phyloP scores from a whole-genome alignment of 64 coral and sea anemone genomes.

The Montipora capricornis region DNA sequence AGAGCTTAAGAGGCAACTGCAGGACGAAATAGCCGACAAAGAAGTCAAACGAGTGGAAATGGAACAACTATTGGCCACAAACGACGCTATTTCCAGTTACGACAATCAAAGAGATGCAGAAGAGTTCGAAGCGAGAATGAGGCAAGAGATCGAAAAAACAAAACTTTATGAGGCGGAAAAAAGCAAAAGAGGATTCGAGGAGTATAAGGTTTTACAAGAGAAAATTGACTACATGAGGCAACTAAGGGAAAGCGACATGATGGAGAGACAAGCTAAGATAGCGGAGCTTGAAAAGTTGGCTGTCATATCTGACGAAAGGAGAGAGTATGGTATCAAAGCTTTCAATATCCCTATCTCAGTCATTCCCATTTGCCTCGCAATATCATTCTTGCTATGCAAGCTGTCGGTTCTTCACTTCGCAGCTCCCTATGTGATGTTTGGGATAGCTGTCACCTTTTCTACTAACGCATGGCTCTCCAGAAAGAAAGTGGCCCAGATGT shows the following conservation, averaged over 20 bases:
- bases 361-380: conserved; percentile 71
- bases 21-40: conserved; percentile 82
- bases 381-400: conserved; percentile 66
- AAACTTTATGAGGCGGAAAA: conserved; percentile 81
- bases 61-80: conserved; percentile 75
- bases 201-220: conserved; percentile 83
- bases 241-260: conserved; percentile 62
- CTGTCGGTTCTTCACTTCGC: conserved; percentile 51
- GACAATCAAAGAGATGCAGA: conserved; percentile 51
- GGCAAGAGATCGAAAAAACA: conserved; percentile 71
- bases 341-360: conserved; percentile 4
- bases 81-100: conserved; percentile 32
- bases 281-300: conserved; percentile 48
- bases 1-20: conserved; percentile 71
- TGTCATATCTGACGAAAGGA: conserved; percentile 14
- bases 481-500: conserved; percentile 62
- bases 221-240: conserved; percentile 82
- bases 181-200: conserved; percentile 72
- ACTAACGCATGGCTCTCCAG: conserved; percentile 73
- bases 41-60: conserved; percentile 46
- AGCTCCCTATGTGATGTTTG: conserved; percentile 37
- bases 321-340: conserved; percentile 27
- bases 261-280: conserved; percentile 56
- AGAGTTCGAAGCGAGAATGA: conserved; percentile 44
- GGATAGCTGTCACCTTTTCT: conserved; percentile 41